Evolutionary conservation across 2,113 vertebrate species (phyloP).

Genomic region (Sturnira hondurensis): DNA sequence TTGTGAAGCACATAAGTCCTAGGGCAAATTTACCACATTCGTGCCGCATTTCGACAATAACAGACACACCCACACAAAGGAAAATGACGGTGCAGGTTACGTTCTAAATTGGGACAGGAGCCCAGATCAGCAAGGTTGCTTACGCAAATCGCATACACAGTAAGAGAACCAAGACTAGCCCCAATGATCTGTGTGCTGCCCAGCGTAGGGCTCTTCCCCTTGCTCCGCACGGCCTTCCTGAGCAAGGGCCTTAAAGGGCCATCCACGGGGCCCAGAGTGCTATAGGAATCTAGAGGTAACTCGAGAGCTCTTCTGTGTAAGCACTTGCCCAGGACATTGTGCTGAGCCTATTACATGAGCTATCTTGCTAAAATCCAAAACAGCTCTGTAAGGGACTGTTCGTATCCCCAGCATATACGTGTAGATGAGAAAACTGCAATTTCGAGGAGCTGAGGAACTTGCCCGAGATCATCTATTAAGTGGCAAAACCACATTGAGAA

Average conservation of each 20-base stretch:
- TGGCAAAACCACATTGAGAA: neutral
- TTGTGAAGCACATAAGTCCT: neutral
- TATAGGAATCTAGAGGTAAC: too few species aligned
- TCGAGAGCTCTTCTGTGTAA: neutral
- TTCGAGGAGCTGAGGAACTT: neutral
- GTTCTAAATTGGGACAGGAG: neutral
- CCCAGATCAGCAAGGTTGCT: neutral
- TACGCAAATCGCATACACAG: neutral
- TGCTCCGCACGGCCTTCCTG: neutral
- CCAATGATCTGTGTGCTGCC: neutral
- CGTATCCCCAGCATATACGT: neutral
- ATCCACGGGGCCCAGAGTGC: too few species aligned
- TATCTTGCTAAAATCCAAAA: neutral
- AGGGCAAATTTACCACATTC: neutral
- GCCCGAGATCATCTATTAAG: neutral
- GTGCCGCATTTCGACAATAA: neutral
- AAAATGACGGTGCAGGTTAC: neutral
- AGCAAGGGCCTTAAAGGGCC: neutral
- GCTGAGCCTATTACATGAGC: neutral
- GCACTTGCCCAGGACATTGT: neutral
- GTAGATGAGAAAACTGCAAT: neutral
- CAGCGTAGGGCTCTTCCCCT: neutral
- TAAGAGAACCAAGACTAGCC: neutral
- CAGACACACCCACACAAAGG: neutral
- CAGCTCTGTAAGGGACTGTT: neutral